Evolutionary conservation across 2,797 vertebrate genomes (phyloP), one percentile per base, ranked within the genome.

Genomic region (Nannoperca obscura): DNA sequence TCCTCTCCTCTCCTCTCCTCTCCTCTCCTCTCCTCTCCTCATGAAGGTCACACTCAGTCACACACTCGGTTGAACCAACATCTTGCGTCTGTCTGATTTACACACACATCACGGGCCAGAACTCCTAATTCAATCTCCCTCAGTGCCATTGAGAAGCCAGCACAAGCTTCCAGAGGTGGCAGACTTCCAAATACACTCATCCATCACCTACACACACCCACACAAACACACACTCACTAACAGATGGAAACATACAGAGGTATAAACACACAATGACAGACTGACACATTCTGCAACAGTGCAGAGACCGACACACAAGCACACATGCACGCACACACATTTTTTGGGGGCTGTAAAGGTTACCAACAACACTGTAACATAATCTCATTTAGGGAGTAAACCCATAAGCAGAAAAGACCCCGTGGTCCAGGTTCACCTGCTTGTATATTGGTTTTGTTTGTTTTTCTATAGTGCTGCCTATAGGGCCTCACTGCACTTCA

Each of bases 371-470:
- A 46, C 40, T 53, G 60, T 46, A 67, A 71, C 7, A 22, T 76
- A 74, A 85, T 77, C 63, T 78, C 19, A 85, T 86, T 78, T 74
- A 57, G 49, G 40, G 60, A 69, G 38, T 60, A 32, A 84, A 77
- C 32, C 64, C 57, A 60, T 8, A 40, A 50, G 36, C 50, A 80
- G 54, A 38, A 71, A 24, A 58, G 72, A 86, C 62, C 76, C 58
- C 0, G 11, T 15, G 60, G 62, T 46, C 65, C 50, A 17, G 36
- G 50, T 74, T 86, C 68, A 88, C 72, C 77, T 62, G 76, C 59
- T 75, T 74, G 63, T 86, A 84, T 78, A 79, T 76, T 81, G 70
- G 79, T 60, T 81, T 65, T 74, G 69, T 81, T 81, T 80, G 76
- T 83, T 74, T 85, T 71, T 75, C n/a, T 75, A 32, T 13, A 20